Conservation (phyloP, 2,797 vertebrate species). For the Tragopan temminckii region DNA sequence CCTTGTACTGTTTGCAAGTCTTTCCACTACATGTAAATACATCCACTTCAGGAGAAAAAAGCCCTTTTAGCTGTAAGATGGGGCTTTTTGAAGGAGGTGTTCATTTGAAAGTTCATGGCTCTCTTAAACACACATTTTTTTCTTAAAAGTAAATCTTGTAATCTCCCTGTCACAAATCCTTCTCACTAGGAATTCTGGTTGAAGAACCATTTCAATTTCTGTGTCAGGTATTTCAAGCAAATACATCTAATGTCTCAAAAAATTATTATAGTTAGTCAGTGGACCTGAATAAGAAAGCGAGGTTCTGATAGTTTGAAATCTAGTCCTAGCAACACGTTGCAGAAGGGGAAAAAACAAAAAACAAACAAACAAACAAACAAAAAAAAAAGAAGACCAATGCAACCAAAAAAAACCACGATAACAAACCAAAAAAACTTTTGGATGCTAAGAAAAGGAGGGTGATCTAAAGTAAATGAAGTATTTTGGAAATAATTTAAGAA, state of each 20-base stretch:
- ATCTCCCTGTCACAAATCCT: constrained; percentile 48
- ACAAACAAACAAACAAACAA: background rate
- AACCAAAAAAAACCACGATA: background rate
- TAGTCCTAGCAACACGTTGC: background rate
- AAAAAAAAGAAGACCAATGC: background rate
- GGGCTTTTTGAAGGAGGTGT: constrained; percentile 19
- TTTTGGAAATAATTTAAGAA: background rate
- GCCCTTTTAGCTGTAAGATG: background rate
- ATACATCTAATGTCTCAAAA: background rate
- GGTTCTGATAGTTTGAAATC: constrained; percentile 5
- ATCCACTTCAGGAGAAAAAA: constrained; percentile 43
- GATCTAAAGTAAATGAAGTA: background rate
- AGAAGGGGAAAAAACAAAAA: background rate
- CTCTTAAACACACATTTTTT: constrained; percentile 53
- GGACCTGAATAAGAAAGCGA: constrained; percentile 3
- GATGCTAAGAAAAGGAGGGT: background rate
- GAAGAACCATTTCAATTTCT: constrained; percentile 63
- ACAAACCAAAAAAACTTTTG: background rate
- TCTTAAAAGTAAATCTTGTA: constrained; percentile 48
- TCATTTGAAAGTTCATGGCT: background rate
- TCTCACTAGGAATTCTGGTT: constrained; percentile 48
- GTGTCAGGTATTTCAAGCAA: constrained; percentile 45
- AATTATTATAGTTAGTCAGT: constrained; percentile 18
- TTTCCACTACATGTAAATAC: constrained; percentile 49
- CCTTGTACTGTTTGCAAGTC: constrained; percentile 15